A percentile compares a stretch with the other conserved stretches of the same genome.
Conservation (phyloP, 2,113 vertebrate genomes). For the Mionectes macconnelli region DNA sequence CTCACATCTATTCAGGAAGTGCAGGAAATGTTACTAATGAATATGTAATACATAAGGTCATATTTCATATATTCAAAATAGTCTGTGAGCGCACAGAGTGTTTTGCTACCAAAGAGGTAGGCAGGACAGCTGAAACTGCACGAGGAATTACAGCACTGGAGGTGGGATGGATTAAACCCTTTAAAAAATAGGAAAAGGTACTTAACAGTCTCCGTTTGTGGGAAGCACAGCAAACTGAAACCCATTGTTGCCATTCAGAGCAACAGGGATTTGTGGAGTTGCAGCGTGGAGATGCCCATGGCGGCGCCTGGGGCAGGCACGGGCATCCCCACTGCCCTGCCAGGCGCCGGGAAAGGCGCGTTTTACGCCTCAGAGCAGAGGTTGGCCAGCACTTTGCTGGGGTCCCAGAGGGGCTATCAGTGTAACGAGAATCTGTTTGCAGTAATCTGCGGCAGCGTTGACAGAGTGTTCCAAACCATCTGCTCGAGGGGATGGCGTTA, state of each 20-base stretch:
- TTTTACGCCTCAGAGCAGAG: not conserved
- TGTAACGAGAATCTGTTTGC: slow-evolving; percentile 89
- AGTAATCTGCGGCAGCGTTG: slow-evolving; percentile 89
- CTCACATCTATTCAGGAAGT: slow-evolving; percentile 10
- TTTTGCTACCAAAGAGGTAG: not conserved
- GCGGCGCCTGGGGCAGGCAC: not conserved
- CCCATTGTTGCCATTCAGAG: not conserved
- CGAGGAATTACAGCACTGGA: fast-evolving
- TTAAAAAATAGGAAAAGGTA: not conserved
- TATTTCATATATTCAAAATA: not conserved
- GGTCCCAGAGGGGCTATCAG: slow-evolving; percentile 88
- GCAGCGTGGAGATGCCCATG: fast-evolving
- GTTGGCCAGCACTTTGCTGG: slow-evolving; percentile 65
- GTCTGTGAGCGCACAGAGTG: not conserved
- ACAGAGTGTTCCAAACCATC: slow-evolving; percentile 96
- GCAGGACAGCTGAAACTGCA: not conserved
- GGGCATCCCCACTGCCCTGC: not conserved
- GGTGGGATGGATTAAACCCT: not conserved
- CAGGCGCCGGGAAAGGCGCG: not conserved
- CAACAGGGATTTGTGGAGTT: not conserved
- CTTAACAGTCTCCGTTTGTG: not conserved
- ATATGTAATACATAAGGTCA: slow-evolving; percentile 14
- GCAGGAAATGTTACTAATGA: slow-evolving; percentile 5
- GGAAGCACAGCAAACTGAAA: not conserved
- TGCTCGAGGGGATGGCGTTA: slow-evolving; percentile 86